Conservation (phyloP, 2,113 vertebrate species). For the Sceloporus tristichus region DNA sequence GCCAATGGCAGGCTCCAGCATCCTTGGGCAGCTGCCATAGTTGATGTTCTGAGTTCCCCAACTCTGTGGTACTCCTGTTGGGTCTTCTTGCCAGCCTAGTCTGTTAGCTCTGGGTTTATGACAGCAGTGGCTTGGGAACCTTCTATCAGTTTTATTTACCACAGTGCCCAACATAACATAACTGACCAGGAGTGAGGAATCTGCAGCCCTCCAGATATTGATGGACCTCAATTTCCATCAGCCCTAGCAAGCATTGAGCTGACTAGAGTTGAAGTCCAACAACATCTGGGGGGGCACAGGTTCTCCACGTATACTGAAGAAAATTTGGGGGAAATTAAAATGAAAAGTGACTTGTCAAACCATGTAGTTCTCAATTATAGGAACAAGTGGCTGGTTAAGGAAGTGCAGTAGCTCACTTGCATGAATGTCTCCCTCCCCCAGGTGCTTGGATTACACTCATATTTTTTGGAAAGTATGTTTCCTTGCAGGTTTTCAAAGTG, state of each 20-base stretch:
- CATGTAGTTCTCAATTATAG: background rate
- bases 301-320: background rate
- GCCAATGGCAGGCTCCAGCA: too few species aligned
- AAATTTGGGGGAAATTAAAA: background rate
- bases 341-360: background rate
- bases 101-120: background rate
- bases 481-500: constrained; percentile 54
- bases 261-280: background rate
- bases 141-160: background rate
- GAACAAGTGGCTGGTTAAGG: background rate
- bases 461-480: background rate
- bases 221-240: background rate
- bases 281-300: background rate
- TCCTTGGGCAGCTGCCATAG: background rate
- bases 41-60: background rate
- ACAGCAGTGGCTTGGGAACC: background rate
- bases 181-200: background rate
- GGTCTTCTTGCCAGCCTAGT: background rate
- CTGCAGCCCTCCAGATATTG: background rate
- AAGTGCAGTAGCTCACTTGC: background rate
- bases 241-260: background rate
- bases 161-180: background rate
- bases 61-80: background rate
- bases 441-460: background rate
- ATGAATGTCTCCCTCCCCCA: background rate